Evolutionary conservation across 1,140 invertebrate species (phyloP), one percentile per base, ranked within the genome.

Genomic region (Homalodisca vitripennis): DNA sequence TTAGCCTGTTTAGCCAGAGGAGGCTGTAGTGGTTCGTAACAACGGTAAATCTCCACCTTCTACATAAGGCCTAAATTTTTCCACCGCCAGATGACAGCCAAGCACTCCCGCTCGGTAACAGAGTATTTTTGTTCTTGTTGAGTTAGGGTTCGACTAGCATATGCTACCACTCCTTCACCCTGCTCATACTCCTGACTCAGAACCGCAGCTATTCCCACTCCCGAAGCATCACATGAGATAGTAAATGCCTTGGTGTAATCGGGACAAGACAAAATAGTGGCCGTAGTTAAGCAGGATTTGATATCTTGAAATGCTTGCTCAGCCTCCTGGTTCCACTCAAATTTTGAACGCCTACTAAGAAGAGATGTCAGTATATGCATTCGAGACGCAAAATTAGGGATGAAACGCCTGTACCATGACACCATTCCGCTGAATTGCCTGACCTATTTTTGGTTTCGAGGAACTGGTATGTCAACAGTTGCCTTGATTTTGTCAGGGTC

Each of bases 21-120:
- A 60, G 34, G 57, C 55, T 60, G n/a, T 60, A 60, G n/a, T 60
- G 55, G 55, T 60, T 26, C 10, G 55, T 60, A 26, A 60, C 26
- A 60, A 60, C 26, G 14, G 14, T 60, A 30, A 60, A 60, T 60
- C 3, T 27, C 24, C 10, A 10, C 14, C 55, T 24, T 60, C 55
- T 27, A 60, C 55, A 60, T 60, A 60, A n/a, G 55, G 55, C 29
- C 55, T 2, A 27, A 60, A 60, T 6, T 29, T 26, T 29, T 60
- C 55, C n/a, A 60, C 55, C 24, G 55, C 22, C 55, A 60, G n/a
- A 60, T 60, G 2, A 60, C 55, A n/a, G 55, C 22, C 55, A 60
- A 27, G 26, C 55, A 60, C 29, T 60, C 55, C 14, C 55, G 55
- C 26, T 60, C 24, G 2, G 55, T 60, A 3, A 26, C 55, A 27